Conservation (phyloP, 2,113 vertebrate genomes). For the Poicephalus meyeri region DNA sequence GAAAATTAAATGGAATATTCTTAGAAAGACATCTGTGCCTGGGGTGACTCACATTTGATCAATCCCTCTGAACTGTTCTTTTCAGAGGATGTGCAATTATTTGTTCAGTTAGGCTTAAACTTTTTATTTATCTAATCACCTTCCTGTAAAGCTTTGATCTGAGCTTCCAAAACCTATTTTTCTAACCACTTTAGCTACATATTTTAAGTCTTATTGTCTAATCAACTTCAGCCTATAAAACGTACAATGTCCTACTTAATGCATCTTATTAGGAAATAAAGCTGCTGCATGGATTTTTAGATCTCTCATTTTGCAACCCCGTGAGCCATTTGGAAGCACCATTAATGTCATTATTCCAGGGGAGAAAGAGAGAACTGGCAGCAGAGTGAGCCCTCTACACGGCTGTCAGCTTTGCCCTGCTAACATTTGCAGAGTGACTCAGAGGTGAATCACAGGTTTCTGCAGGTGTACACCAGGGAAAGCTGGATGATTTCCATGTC, state of each 20-base stretch:
- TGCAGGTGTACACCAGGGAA: slow-evolving; percentile 80
- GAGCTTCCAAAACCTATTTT: slow-evolving; percentile 73
- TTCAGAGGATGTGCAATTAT: slow-evolving; percentile 83
- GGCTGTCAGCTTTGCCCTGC: slow-evolving; percentile 68
- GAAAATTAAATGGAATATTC: slow-evolving; percentile 78
- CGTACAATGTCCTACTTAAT: slow-evolving; percentile 78
- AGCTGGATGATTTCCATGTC: slow-evolving; percentile 78
- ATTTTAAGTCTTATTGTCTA: slow-evolving; percentile 76
- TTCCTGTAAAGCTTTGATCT: slow-evolving; percentile 81
- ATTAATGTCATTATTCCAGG: slow-evolving; percentile 75
- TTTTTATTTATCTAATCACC: slow-evolving; percentile 82
- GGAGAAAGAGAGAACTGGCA: slow-evolving; percentile 67
- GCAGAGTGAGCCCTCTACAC: slow-evolving; percentile 53
- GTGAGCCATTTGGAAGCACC: slow-evolving; percentile 76
- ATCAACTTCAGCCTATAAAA: slow-evolving; percentile 77
- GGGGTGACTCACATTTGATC: slow-evolving; percentile 78
- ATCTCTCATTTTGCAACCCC: slow-evolving; percentile 68
- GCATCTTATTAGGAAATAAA: slow-evolving; percentile 78
- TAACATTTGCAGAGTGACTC: slow-evolving; percentile 79
- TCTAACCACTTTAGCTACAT: slow-evolving; percentile 75
- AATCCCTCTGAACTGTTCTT: slow-evolving; percentile 72
- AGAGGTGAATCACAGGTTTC: slow-evolving; percentile 81
- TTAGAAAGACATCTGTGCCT: slow-evolving; percentile 79
- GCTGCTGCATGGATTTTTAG: slow-evolving; percentile 68
- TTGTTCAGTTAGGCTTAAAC: slow-evolving; percentile 82